Evolutionary conservation across 2,888 invertebrate genomes (phyloP).

Genomic region (Thera britannica): DNA sequence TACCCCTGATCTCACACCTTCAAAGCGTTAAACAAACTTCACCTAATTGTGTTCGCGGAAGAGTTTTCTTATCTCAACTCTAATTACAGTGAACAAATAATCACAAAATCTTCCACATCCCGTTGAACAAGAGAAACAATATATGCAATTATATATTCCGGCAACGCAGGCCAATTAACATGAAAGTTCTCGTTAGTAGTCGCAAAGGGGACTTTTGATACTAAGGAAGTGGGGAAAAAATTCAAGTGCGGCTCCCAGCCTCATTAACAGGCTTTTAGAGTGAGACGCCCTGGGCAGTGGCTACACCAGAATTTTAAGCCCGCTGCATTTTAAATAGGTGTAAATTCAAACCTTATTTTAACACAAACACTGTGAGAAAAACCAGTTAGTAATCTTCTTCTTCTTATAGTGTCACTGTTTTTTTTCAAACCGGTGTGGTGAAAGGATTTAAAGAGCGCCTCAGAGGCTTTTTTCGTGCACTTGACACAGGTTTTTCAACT

Average conservation of each 20-base stretch:
- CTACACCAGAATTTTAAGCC: slow-evolving; percentile 53
- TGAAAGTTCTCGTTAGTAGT: slow-evolving; percentile 79
- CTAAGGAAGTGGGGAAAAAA: slow-evolving; percentile 74
- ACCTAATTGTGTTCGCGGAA: slow-evolving; percentile 51
- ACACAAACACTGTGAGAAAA: no score
- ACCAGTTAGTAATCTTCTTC: no score
- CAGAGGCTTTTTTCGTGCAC: no score
- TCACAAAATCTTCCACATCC: slow-evolving; percentile 64
- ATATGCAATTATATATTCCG: slow-evolving; percentile 80
- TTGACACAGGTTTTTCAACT: no score
- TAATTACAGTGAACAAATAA: slow-evolving; percentile 68
- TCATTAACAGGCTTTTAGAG: slow-evolving; percentile 79
- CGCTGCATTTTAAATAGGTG: slow-evolving; percentile 47
- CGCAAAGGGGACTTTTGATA: slow-evolving; percentile 81
- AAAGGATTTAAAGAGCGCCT: no score
- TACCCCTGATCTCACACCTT: not conserved
- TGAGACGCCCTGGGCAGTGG: slow-evolving; percentile 62
- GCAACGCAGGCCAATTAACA: slow-evolving; percentile 76
- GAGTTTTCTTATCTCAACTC: slow-evolving; percentile 63
- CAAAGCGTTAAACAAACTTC: slow-evolving; percentile 52
- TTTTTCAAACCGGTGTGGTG: no score
- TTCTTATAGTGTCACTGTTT: no score
- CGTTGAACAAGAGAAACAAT: slow-evolving; percentile 72
- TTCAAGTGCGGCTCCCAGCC: slow-evolving; percentile 69
- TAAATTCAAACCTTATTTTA: slow-evolving; percentile 25